Base-by-base conservation (phyloP, 2,888 invertebrate species). In the Euzophera pinguis region DNA sequence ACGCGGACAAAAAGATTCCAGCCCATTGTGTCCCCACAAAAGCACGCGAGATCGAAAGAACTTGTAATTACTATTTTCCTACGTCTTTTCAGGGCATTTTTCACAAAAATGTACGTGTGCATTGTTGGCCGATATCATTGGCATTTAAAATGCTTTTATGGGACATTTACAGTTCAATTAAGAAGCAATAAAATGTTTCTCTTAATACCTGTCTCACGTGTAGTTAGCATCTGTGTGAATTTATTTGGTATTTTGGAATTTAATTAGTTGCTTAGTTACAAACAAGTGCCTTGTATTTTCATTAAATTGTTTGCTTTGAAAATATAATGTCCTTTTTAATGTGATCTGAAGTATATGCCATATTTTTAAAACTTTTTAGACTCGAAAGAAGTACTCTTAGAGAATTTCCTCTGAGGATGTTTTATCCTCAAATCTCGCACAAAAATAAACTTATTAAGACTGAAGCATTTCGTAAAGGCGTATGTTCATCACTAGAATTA, bases 11-110 rank as follows among this genome's bases (percentile, higher is more conserved):
- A 90, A 89, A 90, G 88, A 84, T 87, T 87, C 87, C 84, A 71
- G 72, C 64, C 76, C 80, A 89, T 90, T 90, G 90, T 89, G 79
- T 62, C 59, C 56, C 58, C 78, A 90, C 90, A 89, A 89, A 87
- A 69, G 77, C 70, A 63, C 71, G 68, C 73, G 71, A 64, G 63
- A 72, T 70, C 71, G 81, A 77, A 76, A 76, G 80, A 83, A 85
- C 80, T 88, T 90, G 87, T 89, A 90, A 90, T 90, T 90, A 90
- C 89, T 85, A 86, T 85, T 87, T 87, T 86, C 86, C 88, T 82
- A 79, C 78, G 75, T 75, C 84, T 83, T 87, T 86, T 85, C 81
- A 81, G 69, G 67, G 60, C 82, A 84, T 85, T 84, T 86, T 88
- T 84, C 82, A 81, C 71, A 76, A 80, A 80, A 85, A 81, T 81